Conservation (phyloP, 2,888 invertebrate genomes). For the Erebia epiphron region DNA sequence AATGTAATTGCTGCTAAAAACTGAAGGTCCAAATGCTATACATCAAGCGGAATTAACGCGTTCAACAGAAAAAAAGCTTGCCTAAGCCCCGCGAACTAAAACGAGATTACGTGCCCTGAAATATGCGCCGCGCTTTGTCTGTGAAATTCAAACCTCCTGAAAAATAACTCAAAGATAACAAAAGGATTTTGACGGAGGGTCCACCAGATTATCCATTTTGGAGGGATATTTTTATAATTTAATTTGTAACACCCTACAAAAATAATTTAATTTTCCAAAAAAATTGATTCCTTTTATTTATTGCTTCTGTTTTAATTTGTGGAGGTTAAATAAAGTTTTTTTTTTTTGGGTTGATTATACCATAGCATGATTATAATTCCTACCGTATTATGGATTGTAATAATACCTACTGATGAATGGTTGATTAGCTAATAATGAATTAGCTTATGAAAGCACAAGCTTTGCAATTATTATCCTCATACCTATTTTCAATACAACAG, state of each 20-base stretch:
- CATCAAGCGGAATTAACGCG: slow-evolving; percentile 55
- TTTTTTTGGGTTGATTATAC: background rate
- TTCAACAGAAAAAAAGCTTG: slow-evolving; percentile 61
- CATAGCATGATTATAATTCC: no score
- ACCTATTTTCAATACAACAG: slow-evolving; percentile 2
- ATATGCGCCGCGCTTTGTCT: slow-evolving; percentile 75
- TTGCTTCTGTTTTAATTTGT: background rate
- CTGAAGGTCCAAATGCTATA: slow-evolving; percentile 48
- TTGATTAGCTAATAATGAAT: no score
- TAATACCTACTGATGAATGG: no score
- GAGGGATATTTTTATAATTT: slow-evolving; percentile 33
- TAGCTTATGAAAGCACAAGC: no score
- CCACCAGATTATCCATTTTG: slow-evolving; percentile 34
- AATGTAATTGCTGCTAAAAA: slow-evolving; percentile 44
- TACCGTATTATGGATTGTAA: no score
- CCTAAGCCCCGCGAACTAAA: slow-evolving; percentile 63
- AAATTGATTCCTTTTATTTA: background rate
- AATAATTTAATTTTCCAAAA: slow-evolving; percentile 17
- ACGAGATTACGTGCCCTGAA: slow-evolving; percentile 72
- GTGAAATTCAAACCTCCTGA: slow-evolving; percentile 66
- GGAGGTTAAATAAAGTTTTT: background rate
- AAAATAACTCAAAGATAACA: slow-evolving; percentile 76
- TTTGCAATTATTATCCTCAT: background rate
- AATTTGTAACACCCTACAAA: slow-evolving; percentile 29
- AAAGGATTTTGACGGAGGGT: slow-evolving; percentile 60